phyloP scores from a whole-genome alignment of 2,113 vertebrate genomes.

The Vombatus ursinus region DNA sequence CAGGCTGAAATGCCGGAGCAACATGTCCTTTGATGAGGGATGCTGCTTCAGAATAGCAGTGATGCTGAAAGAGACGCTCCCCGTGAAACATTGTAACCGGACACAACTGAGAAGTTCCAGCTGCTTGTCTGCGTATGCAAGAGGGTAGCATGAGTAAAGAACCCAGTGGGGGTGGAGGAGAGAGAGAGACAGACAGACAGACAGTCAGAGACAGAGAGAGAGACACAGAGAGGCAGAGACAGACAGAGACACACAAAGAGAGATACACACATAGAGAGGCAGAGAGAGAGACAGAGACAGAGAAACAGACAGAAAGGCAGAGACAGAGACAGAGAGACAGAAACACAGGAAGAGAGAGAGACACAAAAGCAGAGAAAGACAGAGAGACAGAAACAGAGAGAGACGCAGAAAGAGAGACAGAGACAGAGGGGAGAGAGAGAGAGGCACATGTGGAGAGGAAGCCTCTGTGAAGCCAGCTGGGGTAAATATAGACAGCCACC shows the following conservation, averaged over 20 bases:
- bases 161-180: conserved; percentile 37
- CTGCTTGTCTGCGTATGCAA: conserved; percentile 35
- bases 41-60: not conserved
- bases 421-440: not conserved
- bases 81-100: not conserved
- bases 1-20: not conserved
- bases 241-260: accelerated
- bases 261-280: too few species aligned
- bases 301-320: not conserved
- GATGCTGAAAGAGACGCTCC: not conserved
- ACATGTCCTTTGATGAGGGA: not conserved
- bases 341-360: too few species aligned
- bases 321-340: not conserved
- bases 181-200: conserved; percentile 31
- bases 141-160: conserved; percentile 44
- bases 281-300: too few species aligned
- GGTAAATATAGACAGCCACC: not conserved
- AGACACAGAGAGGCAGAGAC: not conserved
- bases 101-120: not conserved
- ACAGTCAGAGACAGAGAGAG: conserved; percentile 64
- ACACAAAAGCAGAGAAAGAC: not conserved
- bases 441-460: not conserved
- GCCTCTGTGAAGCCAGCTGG: not conserved
- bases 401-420: too few species aligned
- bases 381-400: too few species aligned